A percentile compares a stretch with the other conserved stretches of the same genome.
phyloP scores from a whole-genome alignment of 2,888 invertebrate species.

The Drosophila limbata region DNA sequence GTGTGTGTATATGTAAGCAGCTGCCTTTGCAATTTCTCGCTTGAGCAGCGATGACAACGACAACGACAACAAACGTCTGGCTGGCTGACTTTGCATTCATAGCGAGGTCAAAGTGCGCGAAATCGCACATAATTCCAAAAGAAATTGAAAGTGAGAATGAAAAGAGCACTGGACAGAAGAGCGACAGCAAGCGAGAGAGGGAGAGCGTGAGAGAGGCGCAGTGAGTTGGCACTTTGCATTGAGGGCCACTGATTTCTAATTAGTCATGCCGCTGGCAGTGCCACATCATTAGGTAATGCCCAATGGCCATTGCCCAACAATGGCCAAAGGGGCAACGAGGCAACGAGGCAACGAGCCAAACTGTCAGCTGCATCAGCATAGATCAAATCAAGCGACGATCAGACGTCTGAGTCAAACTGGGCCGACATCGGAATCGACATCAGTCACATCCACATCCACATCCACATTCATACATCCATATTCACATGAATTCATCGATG shows the following conservation, averaged over 20 bases:
- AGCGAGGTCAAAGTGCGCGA: constrained; percentile 67
- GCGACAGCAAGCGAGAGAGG: neutral
- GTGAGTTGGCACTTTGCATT: constrained; percentile 70
- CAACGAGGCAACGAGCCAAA: constrained; percentile 32
- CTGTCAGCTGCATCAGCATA: constrained; percentile 51
- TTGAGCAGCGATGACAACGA: constrained; percentile 66
- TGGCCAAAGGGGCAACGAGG: constrained; percentile 17
- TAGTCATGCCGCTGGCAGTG: constrained; percentile 73
- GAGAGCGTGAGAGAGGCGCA: constrained; percentile 1
- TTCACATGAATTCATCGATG: constrained; percentile 43
- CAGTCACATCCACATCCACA: neutral
- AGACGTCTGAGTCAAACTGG: constrained; percentile 42
- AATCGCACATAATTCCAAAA: constrained; percentile 67
- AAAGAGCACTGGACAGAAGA: constrained; percentile 8
- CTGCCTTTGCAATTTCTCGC: constrained; percentile 73
- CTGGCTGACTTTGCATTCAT: constrained; percentile 26
- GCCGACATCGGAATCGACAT: constrained; percentile 28
- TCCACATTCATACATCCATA: constrained; percentile 12
- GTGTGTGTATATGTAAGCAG: constrained; percentile 38
- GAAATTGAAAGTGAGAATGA: constrained; percentile 69
- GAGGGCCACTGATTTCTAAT: constrained; percentile 55
- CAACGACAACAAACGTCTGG: constrained; percentile 39
- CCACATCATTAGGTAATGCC: constrained; percentile 68
- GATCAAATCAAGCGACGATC: constrained; percentile 41
- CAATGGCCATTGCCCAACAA: constrained; percentile 55